Percentiles rank a stretch among this genome's conserved stretches.
Conservation (phyloP, 2,113 vertebrate genomes). For the Sturnus vulgaris region DNA sequence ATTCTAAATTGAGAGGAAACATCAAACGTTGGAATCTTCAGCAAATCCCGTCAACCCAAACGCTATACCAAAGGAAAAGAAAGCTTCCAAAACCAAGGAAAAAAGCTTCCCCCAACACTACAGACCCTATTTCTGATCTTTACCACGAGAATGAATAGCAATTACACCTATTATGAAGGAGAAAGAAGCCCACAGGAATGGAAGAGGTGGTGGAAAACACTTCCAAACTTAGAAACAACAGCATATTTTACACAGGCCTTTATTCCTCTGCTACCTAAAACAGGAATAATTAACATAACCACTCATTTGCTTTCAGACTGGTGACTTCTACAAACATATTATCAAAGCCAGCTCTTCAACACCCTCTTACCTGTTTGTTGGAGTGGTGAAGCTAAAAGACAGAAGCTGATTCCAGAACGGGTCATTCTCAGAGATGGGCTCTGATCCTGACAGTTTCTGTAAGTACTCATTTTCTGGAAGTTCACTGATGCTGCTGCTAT, state of each 20-base stretch:
- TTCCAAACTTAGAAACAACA: not conserved
- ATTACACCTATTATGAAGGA: not conserved
- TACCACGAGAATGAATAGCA: not conserved
- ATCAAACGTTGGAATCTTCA: not conserved
- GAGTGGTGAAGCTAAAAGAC: constrained; percentile 92
- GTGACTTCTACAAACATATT: not conserved
- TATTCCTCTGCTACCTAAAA: not conserved
- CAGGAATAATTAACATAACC: not conserved
- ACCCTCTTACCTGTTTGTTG: constrained; percentile 85
- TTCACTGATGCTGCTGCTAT: constrained; percentile 90
- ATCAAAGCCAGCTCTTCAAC: not conserved
- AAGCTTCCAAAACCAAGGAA: not conserved
- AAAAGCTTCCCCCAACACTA: not conserved
- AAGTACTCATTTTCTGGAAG: constrained; percentile 91
- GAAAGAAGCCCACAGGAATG: not conserved
- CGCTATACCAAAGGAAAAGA: not conserved
- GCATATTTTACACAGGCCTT: not conserved
- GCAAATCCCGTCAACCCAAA: not conserved
- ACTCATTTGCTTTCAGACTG: not conserved
- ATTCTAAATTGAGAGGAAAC: not conserved
- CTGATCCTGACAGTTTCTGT: constrained; percentile 83
- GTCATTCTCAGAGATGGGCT: constrained; percentile 91
- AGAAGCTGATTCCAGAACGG: constrained; percentile 99
- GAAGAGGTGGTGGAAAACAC: not conserved
- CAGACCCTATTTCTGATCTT: not conserved